These are phyloP conservation scores for Melanostoma mellinum DNA, from an alignment of 2,888 invertebrate genomes.

Conservation along the genomic window DNA sequence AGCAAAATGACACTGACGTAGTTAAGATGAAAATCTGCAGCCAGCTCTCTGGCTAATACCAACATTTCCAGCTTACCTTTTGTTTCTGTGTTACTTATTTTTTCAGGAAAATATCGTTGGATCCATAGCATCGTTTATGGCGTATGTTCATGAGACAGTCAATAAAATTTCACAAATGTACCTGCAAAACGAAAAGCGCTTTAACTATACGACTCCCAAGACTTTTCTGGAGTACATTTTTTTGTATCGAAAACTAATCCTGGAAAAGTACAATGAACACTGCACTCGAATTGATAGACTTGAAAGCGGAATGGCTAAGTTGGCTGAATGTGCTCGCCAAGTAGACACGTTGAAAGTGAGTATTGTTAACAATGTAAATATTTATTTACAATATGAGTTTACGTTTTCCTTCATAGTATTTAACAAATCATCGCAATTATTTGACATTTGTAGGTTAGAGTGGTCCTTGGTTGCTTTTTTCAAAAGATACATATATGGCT, in stretches of 20 bases:
- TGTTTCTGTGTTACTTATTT: constrained; percentile 7
- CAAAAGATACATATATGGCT: too few relatives aligned
- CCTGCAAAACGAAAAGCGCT: constrained; percentile 92
- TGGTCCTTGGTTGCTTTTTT: too few relatives aligned
- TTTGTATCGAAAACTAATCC: constrained; percentile 89
- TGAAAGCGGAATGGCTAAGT: constrained; percentile 94
- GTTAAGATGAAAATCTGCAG: too few relatives aligned
- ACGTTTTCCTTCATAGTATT: too few relatives aligned
- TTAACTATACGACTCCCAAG: constrained; percentile 98
- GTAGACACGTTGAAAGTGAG: constrained; percentile 91
- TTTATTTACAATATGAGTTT: too few relatives aligned
- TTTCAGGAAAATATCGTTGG: constrained; percentile 84
- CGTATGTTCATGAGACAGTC: constrained; percentile 94
- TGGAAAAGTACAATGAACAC: constrained; percentile 87
- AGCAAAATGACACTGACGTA: too few relatives aligned
- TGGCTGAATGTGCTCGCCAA: constrained; percentile 93
- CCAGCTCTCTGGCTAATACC: too few relatives aligned
- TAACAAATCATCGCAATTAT: too few relatives aligned
- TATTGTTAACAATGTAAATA: background rate
- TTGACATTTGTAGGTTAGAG: too few relatives aligned
- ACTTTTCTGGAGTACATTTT: constrained; percentile 98
- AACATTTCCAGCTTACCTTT: too few relatives aligned
- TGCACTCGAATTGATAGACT: constrained; percentile 90
- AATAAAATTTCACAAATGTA: constrained; percentile 93
- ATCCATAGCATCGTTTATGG: constrained; percentile 94